Base-by-base conservation (phyloP, 2,888 invertebrate genomes). In the Catocala nupta region DNA sequence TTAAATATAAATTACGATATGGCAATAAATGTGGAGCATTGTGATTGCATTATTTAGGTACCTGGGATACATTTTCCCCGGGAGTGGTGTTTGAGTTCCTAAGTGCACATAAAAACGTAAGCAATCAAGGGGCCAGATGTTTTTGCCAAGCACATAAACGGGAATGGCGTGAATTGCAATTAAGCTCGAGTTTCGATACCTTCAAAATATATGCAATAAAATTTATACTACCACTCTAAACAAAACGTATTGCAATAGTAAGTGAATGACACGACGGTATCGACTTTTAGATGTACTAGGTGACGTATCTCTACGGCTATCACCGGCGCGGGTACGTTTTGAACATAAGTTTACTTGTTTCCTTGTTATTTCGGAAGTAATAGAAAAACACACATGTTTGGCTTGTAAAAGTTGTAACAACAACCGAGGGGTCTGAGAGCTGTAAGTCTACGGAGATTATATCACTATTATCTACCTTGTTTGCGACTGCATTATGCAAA, bases 21-120 rank as follows among this genome's bases (percentile, higher is more conserved):
- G 71, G 83, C 81, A 81, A 85, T 87, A 87, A 88, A 86, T 82
- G 84, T 80, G 78, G 69, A 79, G 82, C 78, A 77, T 80, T 81
- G 83, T 84, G 85, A 89, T 88, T 89, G 86, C 83, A 87, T 89
- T 87, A 86, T 87, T 86, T 84, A 85, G 81, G 75, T 83, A 83
- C 83, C 84, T 86, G 85, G 36, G 74, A 81, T 83, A 84, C 80
- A 80, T 81, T 85, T 74, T 73, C 75, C 75, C 73, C 73, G 62
- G 51, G 70, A 71, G 61, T 70, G 73, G 68, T 70, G 73, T 77
- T 77, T 78, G 81, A 86, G 89, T 88, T 88, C 85, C 86, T 86
- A 89, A 91, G 90, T 90, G 89, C 89, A 84, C 90, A 90, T 92
- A 91, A 92, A 91, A 91, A 90, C 88, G 89, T 87, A 85, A 89